Conservation (phyloP, 2,797 vertebrate genomes). For the Rhinichthys osculus region DNA sequence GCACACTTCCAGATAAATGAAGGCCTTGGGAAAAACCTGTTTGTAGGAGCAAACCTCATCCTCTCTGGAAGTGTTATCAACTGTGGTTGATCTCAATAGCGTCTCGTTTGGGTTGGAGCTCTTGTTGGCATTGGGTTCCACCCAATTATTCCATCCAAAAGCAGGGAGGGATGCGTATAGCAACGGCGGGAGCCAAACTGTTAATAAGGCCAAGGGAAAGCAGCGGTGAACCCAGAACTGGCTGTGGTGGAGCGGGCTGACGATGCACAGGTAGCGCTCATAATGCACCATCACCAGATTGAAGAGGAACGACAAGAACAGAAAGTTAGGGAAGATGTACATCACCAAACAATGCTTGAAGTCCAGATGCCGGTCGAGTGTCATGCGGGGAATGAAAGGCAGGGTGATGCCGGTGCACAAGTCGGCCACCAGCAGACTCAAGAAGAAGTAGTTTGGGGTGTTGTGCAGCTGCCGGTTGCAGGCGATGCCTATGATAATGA, state of each 20-base stretch:
- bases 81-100: neutral
- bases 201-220: constrained; percentile 77
- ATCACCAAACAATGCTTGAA: constrained; percentile 80
- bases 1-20: constrained; percentile 82
- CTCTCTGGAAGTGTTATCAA: neutral
- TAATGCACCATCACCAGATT: constrained; percentile 90
- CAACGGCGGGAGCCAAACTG: constrained; percentile 82
- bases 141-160: constrained; percentile 87
- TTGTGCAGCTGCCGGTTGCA: constrained; percentile 85
- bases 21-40: constrained; percentile 65
- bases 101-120: neutral
- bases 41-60: constrained; percentile 50
- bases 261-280: constrained; percentile 85
- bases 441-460: constrained; percentile 88
- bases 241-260: constrained; percentile 80
- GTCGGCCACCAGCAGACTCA: constrained; percentile 87
- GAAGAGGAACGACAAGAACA: constrained; percentile 88
- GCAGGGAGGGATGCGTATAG: constrained; percentile 84
- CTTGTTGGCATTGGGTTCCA: constrained; percentile 4
- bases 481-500: constrained; percentile 85
- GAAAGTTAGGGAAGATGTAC: constrained; percentile 87
- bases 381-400: constrained; percentile 82
- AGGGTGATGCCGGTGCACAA: constrained; percentile 84
- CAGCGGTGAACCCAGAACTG: constrained; percentile 81
- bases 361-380: constrained; percentile 72